These are phyloP conservation scores for Drosophila nigrodunni DNA, from an alignment of 1,140 invertebrate genomes.

Conservation along the genomic window DNA sequence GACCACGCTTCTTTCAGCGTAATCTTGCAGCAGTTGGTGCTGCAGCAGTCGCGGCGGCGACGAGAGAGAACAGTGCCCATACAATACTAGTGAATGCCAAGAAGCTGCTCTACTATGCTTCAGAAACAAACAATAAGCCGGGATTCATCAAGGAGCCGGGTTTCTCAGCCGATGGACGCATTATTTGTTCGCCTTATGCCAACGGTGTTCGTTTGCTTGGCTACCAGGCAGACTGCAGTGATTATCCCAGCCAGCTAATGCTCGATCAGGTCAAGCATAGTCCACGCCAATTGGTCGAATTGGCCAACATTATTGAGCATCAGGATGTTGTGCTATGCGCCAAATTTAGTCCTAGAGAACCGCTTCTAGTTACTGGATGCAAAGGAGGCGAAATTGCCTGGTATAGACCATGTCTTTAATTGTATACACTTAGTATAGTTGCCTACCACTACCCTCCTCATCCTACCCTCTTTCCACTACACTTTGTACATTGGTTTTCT, in stretches of 20 bases:
- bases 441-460: no score
- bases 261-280: constrained; percentile 74
- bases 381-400: constrained; percentile 94
- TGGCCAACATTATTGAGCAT: constrained; percentile 90
- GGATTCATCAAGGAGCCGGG: constrained; percentile 95
- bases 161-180: constrained; percentile 94
- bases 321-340: constrained; percentile 94
- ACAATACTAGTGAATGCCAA: constrained; percentile 90
- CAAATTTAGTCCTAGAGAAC: constrained; percentile 94
- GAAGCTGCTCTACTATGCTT: constrained; percentile 92
- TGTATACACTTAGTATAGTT: not conserved
- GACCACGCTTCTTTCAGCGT: constrained; percentile 43
- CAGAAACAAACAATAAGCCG: constrained; percentile 94
- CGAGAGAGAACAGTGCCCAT: constrained; percentile 38
- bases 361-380: constrained; percentile 94
- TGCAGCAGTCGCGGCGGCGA: not conserved
- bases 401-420: constrained; percentile 90
- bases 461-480: no score
- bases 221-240: constrained; percentile 91
- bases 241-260: constrained; percentile 89
- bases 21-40: constrained; percentile 12
- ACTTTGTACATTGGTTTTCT: constrained; percentile 37
- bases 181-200: constrained; percentile 95
- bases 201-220: constrained; percentile 92
- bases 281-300: constrained; percentile 86